Evolutionary conservation across 2,888 invertebrate genomes (phyloP).

Genomic region (Cosmorhoe ocellata): DNA sequence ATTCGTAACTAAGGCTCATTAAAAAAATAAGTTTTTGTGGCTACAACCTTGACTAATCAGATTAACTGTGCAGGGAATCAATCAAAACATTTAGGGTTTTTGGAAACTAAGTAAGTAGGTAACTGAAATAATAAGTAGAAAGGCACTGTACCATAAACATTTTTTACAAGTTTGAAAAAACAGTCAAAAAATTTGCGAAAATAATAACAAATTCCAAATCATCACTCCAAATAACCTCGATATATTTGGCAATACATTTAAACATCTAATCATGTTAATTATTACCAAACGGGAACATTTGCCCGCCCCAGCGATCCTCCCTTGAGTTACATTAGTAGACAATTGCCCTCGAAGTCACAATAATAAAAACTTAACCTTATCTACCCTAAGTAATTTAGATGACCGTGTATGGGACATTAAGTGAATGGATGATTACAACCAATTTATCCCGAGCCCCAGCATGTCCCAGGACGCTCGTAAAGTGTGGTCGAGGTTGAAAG

Average conservation of each 20-base stretch:
- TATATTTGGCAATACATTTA: background rate
- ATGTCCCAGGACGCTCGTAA: slow-evolving; percentile 42
- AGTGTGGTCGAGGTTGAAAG: slow-evolving; percentile 36
- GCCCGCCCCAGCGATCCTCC: slow-evolving; percentile 19
- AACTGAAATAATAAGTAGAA: too few species aligned
- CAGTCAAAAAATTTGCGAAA: too few species aligned
- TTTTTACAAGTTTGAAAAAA: too few species aligned
- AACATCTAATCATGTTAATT: slow-evolving; percentile 27
- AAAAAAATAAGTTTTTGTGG: too few species aligned
- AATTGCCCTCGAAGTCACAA: slow-evolving; percentile 65
- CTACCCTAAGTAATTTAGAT: slow-evolving; percentile 75
- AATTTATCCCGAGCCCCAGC: slow-evolving; percentile 49
- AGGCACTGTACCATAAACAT: too few species aligned
- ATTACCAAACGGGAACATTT: slow-evolving; percentile 12
- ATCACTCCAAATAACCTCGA: too few species aligned
- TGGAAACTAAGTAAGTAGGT: too few species aligned
- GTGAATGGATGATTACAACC: slow-evolving; percentile 67
- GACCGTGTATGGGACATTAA: slow-evolving; percentile 60
- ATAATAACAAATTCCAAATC: too few species aligned
- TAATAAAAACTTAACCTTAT: slow-evolving; percentile 76
- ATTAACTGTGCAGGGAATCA: too few species aligned
- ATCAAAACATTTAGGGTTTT: too few species aligned
- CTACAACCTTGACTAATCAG: too few species aligned
- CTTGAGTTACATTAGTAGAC: slow-evolving; percentile 33
- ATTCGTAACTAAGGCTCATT: too few species aligned